Evolutionary conservation across 2,797 vertebrate genomes (phyloP), one percentile per base, ranked within the genome.

Genomic region (Anableps anableps): DNA sequence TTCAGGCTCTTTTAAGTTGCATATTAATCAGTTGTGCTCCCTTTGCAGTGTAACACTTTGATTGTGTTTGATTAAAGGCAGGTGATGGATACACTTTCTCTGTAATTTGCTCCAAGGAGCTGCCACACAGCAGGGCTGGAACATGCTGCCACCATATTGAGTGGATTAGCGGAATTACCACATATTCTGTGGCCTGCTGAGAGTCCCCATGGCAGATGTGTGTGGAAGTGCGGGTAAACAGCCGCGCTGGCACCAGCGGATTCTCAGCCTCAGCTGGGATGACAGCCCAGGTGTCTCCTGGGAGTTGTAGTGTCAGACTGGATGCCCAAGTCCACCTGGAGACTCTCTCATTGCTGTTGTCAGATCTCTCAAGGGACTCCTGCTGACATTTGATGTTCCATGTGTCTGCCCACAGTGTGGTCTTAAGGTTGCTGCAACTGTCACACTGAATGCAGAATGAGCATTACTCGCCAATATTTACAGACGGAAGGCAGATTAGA

Each of bases 111-210:
- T 89, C 26, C 83, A 79, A 90, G 84, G 76, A 82, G 78, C 77
- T 91, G 90, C 91, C 92, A 90, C 88, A 80, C 83, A 84, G 87
- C 79, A 78, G 82, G 48, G 72, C 83, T 79, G 82, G 89, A 90
- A 88, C 86, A 89, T 82, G 78, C 79, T 83, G 86, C 90, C 85
- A 90, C 94, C 94, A 95, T 95, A 95, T 95, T 96, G 94, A 88
- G 86, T 84, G 93, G 94, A 95, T 96, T 95, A 95, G 89, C 81
- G 91, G 90, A 94, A 95, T 95, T 95, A 94, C 85, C 85, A 88
- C 88, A 85, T 91, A 89, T 92, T 91, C 86, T 90, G 87, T 88
- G 89, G 92, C 89, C 91, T 81, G 74, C 68, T 64, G 85, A 90
- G 81, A 86, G 91, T 94, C 93, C 91, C 90, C 55, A 90, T 89